Conservation (phyloP, 2,797 vertebrate genomes). For the Catostomus latipinnis region DNA sequence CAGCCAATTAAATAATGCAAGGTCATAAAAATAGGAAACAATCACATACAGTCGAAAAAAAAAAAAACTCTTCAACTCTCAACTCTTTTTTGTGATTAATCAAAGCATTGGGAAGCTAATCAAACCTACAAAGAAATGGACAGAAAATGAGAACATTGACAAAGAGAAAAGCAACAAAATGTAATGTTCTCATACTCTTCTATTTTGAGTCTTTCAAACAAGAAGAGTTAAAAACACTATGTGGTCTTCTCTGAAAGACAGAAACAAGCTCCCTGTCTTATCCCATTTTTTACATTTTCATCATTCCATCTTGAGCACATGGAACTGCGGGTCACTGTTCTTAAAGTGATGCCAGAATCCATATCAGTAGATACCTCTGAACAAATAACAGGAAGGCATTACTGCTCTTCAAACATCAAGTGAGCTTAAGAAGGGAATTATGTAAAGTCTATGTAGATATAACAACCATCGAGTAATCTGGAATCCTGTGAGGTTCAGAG, state of each 20-base stretch:
- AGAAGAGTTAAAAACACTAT: background rate
- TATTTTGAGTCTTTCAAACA: constrained; percentile 5
- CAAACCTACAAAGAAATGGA: constrained; percentile 18
- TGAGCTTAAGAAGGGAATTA: background rate
- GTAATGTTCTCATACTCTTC: constrained; percentile 23
- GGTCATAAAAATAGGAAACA: constrained; percentile 15
- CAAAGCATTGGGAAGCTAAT: constrained; percentile 6
- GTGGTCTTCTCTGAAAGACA: background rate
- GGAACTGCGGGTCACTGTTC: constrained; percentile 22
- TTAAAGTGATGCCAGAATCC: background rate
- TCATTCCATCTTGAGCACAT: constrained; percentile 5
- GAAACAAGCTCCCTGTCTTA: background rate
- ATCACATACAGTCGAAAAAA: background rate
- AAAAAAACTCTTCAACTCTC: no score
- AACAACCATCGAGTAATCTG: constrained; percentile 9
- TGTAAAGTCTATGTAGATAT: constrained; percentile 12
- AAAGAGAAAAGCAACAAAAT: constrained; percentile 12
- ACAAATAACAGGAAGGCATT: constrained; percentile 3
- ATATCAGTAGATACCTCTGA: background rate
- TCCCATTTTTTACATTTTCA: constrained; percentile 8
- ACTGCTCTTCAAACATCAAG: constrained; percentile 5
- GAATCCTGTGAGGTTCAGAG: constrained; percentile 24
- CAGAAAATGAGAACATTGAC: constrained; percentile 7
- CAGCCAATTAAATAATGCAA: constrained; percentile 8
- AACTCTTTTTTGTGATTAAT: no score